Evolutionary conservation across 2,113 vertebrate species (phyloP).

Genomic region (Orthonyx spaldingii): DNA sequence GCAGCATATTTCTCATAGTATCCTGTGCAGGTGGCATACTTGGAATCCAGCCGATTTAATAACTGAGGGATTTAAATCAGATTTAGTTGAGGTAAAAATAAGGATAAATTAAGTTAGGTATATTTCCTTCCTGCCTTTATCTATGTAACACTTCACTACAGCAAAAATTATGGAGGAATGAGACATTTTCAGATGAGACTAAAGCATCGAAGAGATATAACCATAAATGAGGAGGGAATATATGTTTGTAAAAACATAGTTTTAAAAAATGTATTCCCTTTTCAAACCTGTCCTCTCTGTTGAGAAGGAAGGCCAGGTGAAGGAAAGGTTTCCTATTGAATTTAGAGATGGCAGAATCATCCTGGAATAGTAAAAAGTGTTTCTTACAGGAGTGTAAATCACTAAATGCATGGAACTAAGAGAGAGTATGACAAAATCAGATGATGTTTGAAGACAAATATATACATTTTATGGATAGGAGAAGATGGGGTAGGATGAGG

Average conservation of each 20-base stretch:
- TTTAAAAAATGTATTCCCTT: background rate
- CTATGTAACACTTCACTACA: background rate
- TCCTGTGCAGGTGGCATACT: constrained; percentile 29
- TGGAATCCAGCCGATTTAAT: constrained; percentile 38
- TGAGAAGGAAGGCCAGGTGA: background rate
- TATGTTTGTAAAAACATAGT: background rate
- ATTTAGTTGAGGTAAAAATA: constrained; percentile 34
- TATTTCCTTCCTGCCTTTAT: constrained; percentile 38
- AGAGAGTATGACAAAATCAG: background rate
- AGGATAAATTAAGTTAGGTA: constrained; percentile 1
- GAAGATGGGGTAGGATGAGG: background rate
- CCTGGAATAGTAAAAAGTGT: background rate
- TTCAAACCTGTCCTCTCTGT: background rate
- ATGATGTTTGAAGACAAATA: background rate
- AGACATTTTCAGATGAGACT: background rate
- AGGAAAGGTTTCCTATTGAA: background rate
- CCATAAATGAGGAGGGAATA: background rate
- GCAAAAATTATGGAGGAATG: background rate
- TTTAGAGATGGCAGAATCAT: background rate
- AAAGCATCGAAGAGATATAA: background rate
- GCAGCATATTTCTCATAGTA: background rate
- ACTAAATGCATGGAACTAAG: background rate
- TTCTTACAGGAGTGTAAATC: background rate
- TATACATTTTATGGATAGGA: background rate
- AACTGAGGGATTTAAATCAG: constrained; percentile 32